These are phyloP conservation scores for Microdon myrmicae DNA, from an alignment of 2,888 invertebrate genomes.

Conservation along the genomic window DNA sequence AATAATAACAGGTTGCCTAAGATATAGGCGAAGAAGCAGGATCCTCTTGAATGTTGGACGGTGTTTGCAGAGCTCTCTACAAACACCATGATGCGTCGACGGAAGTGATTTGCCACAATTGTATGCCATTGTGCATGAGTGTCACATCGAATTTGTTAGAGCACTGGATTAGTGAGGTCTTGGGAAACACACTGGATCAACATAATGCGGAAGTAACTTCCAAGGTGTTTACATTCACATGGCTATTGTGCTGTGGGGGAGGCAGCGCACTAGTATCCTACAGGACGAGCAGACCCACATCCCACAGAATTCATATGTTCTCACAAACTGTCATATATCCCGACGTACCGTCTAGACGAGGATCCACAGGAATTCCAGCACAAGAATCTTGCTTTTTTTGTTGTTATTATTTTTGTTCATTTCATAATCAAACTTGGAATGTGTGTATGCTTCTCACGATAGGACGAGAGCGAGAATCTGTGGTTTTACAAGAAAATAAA, in stretches of 20 bases:
- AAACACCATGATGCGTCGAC: slow-evolving; percentile 6
- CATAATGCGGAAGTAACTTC: slow-evolving; percentile 35
- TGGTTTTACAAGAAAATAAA: slow-evolving; percentile 22
- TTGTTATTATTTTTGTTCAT: too few species aligned
- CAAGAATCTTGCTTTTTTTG: too few species aligned
- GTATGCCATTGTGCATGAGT: slow-evolving; percentile 2
- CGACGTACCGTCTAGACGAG: slow-evolving; percentile 43
- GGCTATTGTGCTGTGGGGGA: slow-evolving; percentile 6
- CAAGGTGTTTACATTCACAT: slow-evolving; percentile 1
- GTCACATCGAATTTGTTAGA: slow-evolving; percentile 16
- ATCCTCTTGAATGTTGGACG: slow-evolving; percentile 24
- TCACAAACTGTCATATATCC: slow-evolving; percentile 47
- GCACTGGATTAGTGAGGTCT: slow-evolving; percentile 1
- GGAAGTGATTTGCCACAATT: slow-evolving; percentile 30
- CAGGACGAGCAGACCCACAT: neutral
- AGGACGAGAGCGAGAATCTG: slow-evolving; percentile 3
- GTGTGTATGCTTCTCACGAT: slow-evolving; percentile 44
- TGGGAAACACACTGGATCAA: slow-evolving; percentile 25
- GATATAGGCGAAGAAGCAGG: slow-evolving; percentile 7
- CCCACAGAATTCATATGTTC: slow-evolving; percentile 38
- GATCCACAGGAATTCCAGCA: slow-evolving; percentile 32
- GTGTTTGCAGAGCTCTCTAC: slow-evolving; percentile 28
- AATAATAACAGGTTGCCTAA: slow-evolving; percentile 30
- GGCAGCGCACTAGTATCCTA: too few species aligned
- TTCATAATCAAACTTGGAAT: slow-evolving; percentile 43